phyloP scores from a whole-genome alignment of 2,888 invertebrate genomes.

The Phrixothrix hirtus region DNA sequence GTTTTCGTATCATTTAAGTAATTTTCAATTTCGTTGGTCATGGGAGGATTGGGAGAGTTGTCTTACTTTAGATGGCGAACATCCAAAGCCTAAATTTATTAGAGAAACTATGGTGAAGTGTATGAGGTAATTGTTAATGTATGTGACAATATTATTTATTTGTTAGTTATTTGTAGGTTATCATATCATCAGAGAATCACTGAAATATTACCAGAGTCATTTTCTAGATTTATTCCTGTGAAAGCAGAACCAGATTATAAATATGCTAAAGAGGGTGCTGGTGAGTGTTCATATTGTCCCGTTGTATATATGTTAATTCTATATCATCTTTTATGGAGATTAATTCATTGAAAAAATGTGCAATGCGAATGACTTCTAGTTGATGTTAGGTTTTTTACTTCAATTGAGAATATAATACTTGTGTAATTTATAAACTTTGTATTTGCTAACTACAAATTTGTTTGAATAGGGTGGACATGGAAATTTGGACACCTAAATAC shows the following conservation, averaged over 20 bases:
- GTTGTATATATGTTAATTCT: constrained; percentile 23
- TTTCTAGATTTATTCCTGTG: constrained; percentile 80
- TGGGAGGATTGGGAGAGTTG: constrained; percentile 97
- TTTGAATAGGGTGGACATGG: no score
- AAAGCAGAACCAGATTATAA: constrained; percentile 88
- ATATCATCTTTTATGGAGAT: no score
- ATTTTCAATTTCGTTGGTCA: constrained; percentile 98
- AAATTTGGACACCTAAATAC: no score
- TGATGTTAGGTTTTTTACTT: no score
- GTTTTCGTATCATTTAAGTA: constrained; percentile 98
- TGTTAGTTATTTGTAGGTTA: constrained; percentile 61
- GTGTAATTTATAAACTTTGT: no score
- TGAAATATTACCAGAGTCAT: constrained; percentile 89
- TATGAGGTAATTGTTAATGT: constrained; percentile 68
- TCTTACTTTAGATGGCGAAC: constrained; percentile 79
- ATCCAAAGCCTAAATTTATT: constrained; percentile 94
- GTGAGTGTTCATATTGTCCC: constrained; percentile 63
- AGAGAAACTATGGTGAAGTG: constrained; percentile 89
- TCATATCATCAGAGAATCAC: constrained; percentile 93
- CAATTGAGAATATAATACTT: no score
- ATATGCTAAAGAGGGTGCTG: constrained; percentile 86
- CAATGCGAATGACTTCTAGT: no score
- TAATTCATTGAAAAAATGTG: no score
- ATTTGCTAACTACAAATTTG: no score
- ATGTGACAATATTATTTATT: not conserved